Conservation (phyloP, 2,888 invertebrate species). For the Ramazzottius varieornatus region DNA sequence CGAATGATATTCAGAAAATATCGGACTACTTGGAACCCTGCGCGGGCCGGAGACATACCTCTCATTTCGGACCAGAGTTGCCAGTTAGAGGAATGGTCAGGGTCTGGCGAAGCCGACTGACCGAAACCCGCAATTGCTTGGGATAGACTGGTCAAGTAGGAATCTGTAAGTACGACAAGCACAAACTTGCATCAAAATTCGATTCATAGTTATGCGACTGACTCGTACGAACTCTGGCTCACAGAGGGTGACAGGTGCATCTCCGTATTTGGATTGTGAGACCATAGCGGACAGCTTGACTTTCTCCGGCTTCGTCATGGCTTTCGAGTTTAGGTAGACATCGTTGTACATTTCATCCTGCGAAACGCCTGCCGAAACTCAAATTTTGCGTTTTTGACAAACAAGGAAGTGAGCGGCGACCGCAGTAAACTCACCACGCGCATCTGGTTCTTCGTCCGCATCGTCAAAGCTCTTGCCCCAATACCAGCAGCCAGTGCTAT, state of each 20-base stretch:
- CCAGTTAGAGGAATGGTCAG: neutral
- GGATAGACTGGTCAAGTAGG: neutral
- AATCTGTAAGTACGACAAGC: neutral
- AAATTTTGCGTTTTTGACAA: neutral
- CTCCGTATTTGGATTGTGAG: neutral
- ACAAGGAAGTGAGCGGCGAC: neutral
- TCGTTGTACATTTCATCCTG: neutral
- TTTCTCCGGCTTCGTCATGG: neutral
- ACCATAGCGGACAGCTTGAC: neutral
- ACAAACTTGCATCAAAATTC: neutral
- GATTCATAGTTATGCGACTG: too few species aligned
- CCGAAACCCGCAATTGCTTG: neutral
- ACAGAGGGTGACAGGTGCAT: neutral
- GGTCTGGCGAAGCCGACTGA: neutral
- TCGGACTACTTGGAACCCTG: too few species aligned
- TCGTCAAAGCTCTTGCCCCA: neutral
- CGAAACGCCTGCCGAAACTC: neutral
- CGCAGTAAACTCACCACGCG: neutral
- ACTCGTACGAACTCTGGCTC: too few species aligned
- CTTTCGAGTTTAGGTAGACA: neutral
- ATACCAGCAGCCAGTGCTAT: neutral
- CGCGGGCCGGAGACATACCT: too few species aligned
- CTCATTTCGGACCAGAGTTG: neutral
- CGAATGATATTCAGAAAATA: too few species aligned
- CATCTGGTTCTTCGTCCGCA: neutral